Evolutionary conservation across 1,140 invertebrate genomes (phyloP), one percentile per base, ranked within the genome.

Genomic region (Saccostrea glomerata): DNA sequence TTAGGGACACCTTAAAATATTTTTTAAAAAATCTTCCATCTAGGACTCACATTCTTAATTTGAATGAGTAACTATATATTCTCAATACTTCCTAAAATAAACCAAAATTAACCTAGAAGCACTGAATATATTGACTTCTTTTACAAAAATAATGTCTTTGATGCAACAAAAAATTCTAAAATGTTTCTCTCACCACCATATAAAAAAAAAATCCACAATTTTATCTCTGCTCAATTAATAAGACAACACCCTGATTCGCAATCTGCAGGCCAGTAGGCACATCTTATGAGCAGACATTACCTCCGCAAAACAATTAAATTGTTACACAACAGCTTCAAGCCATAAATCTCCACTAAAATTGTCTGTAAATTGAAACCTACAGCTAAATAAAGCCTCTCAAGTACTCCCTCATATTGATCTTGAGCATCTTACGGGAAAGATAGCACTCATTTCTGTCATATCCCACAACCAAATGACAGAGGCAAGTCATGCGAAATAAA

Each of bases 371-470:
- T 77, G 70, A 77, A 77, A 77, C 25, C 70, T 30, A 77, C 70
- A 77, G 25, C 70, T 77, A 77, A 77, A 36, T 77, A 77, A 77
- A 77, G 70, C 70, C 30, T 77, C 25, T 77, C 4, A 77, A 36
- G 30, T 30, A 77, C 9, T 3, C 3, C 25, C 11, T 30, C 25
- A 12, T 77, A 77, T 77, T 77, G 70, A 77, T 77, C 70, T 11
- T 13, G 9, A 36, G 70, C 70, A 30, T 77, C 70, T 77, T 77
- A 30, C 15, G 30, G 25, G 66, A 23, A 77, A 77, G 70, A 77
- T 30, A 77, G 70, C 70, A 30, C 25, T 77, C 23, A 77, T 77
- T 36, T 40, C 25, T 36, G 25, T 77, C 70, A 36, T 77, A 77
- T 30, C 70, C 70, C 11, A 30, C 23, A 25, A 15, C 25, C 23